Percentiles rank a stretch among this genome's conserved stretches.
Evolutionary conservation across 2,113 vertebrate species (phyloP).

Genomic region (Hippoglossus stenolepis): DNA sequence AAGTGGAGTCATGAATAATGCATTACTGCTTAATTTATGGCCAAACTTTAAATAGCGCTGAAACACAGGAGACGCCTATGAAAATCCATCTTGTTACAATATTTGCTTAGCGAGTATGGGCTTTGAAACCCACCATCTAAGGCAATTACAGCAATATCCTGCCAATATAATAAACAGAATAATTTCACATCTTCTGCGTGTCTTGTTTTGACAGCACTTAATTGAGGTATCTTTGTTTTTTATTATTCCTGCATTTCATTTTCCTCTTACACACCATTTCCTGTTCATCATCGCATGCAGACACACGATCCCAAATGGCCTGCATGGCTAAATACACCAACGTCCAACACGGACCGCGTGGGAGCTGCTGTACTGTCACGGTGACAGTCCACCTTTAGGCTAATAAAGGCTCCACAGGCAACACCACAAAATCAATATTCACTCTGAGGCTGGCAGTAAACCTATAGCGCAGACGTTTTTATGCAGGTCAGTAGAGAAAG

Average conservation of each 20-base stretch:
- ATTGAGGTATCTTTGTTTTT: constrained; percentile 2
- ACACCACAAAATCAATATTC: background rate
- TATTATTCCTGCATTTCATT: constrained; percentile 1
- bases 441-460: background rate
- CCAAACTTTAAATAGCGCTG: constrained; percentile 75
- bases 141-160: constrained; percentile 43
- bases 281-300: no score
- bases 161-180: constrained; percentile 39
- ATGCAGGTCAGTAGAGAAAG: background rate
- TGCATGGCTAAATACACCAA: no score
- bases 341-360: background rate
- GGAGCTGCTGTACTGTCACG: background rate
- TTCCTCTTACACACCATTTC: no score
- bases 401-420: background rate
- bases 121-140: constrained; percentile 37
- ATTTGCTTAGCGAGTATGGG: constrained; percentile 30
- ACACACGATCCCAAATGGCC: no score
- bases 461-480: background rate
- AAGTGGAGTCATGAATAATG: constrained; percentile 73
- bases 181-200: constrained; percentile 9
- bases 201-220: constrained; percentile 29
- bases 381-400: background rate
- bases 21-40: constrained; percentile 73
- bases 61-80: constrained; percentile 51
- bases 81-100: constrained; percentile 60